Evolutionary conservation across 2,113 vertebrate genomes (phyloP), one percentile per base, ranked within the genome.

Genomic region (Charadrius vociferus): DNA sequence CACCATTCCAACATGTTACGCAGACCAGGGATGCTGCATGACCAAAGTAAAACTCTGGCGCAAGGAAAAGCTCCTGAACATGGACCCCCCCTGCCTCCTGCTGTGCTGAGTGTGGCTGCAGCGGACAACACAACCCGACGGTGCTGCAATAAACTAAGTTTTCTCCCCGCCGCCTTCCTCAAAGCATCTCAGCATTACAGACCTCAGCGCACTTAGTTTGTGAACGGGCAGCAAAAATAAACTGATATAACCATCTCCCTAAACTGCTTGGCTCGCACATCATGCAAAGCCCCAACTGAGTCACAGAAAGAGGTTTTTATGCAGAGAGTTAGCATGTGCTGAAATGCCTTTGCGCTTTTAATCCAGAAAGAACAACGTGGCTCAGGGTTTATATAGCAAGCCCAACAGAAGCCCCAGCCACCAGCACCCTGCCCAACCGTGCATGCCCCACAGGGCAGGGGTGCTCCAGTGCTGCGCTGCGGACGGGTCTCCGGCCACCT

Each of bases 371-470:
- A 82, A 77, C 4, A 29, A 19, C 0, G 0, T 7, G 2, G 1
- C 18, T 65, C 36, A 23, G 36, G 14, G 16, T 62, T 88, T 62
- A 24, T 62, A 24, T 1, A 41, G 53, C n/a, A 52, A 61, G 32
- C 22, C n/a, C 55, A 43, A 30, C 16, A 72, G 55, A 72, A 74
- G 34, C 19, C 53, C 37, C 49, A 86, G 75, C 39, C 43, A 21
- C 58, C 47, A 34, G 6, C 50, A 23, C 39, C 39, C 39, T 1
- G 1, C 27, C 29, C 4, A 5, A 45, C 26, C 59, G 49, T 2
- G 0, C 78, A 66, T 2, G 6, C 7, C 50, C 20, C 29, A 8
- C 0, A 0, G 43, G n/a, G 66, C 23, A 29, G 10, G 10, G 7
- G 14, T 63, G 29, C 20, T 72, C 22, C 62, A 67, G 34, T 14